A percentile compares a stretch with the other conserved stretches of the same genome.
Conservation (phyloP, 2,888 invertebrate species). For the Watsonalla cultraria region DNA sequence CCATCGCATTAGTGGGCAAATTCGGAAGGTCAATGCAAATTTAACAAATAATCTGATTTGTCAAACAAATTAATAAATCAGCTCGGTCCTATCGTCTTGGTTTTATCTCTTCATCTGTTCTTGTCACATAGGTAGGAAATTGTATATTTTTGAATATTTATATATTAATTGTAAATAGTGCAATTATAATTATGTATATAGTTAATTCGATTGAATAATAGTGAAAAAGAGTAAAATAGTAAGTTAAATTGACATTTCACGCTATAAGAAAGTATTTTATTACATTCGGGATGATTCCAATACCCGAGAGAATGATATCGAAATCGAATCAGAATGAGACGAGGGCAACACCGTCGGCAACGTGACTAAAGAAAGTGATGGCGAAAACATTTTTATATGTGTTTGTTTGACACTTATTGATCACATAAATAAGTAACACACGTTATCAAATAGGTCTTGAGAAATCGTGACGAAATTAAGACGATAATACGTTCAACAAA, state of each 20-base stretch:
- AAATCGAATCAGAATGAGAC: slow-evolving; percentile 4
- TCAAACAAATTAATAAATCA: not conserved
- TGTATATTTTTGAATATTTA: too few relatives aligned
- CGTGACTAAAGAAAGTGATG: slow-evolving; percentile 18
- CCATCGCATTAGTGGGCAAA: slow-evolving; percentile 28
- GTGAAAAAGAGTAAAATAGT: too few relatives aligned
- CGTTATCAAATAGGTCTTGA: slow-evolving; percentile 31
- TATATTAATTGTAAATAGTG: too few relatives aligned
- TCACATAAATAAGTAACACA: slow-evolving; percentile 34
- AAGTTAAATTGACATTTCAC: too few relatives aligned
- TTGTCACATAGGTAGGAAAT: too few relatives aligned
- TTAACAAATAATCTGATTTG: not conserved
- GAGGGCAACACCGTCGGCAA: not conserved
- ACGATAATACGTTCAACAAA: slow-evolving; percentile 35
- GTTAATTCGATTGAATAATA: too few relatives aligned
- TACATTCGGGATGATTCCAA: slow-evolving; percentile 3
- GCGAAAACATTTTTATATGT: slow-evolving; percentile 23
- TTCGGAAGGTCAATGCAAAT: slow-evolving; percentile 35
- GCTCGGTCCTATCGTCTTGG: not conserved
- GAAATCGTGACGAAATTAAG: slow-evolving; percentile 46
- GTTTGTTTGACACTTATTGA: slow-evolving; percentile 16
- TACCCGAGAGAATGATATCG: slow-evolving; percentile 2
- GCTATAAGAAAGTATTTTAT: not conserved
- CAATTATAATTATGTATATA: too few relatives aligned
- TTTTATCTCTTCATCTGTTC: not conserved